A percentile compares a stretch with the other conserved stretches of the same genome.
phyloP scores from a whole-genome alignment of 1,140 invertebrate genomes.

The Formica exsecta region DNA sequence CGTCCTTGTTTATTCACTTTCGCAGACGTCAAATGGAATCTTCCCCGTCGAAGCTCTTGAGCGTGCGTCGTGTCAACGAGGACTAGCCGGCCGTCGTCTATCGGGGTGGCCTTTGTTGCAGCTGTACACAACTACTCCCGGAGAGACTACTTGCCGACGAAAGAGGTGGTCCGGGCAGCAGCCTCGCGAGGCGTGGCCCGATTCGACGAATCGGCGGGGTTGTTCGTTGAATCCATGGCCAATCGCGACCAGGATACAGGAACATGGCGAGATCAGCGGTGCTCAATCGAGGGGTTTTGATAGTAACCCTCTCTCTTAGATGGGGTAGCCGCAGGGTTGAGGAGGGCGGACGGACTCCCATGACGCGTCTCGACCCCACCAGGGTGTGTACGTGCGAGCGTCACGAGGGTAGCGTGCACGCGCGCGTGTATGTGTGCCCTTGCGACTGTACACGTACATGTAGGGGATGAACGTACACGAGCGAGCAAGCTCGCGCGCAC shows the following conservation, averaged over 20 bases:
- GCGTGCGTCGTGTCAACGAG: constrained; percentile 82
- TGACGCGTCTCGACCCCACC: constrained; percentile 63
- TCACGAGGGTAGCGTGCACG: background rate
- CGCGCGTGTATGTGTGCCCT: background rate
- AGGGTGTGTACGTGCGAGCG: constrained; percentile 51
- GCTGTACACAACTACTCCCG: constrained; percentile 75
- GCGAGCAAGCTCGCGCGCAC: constrained; percentile 41
- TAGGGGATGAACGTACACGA: constrained; percentile 42
- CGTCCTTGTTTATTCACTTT: constrained; percentile 7
- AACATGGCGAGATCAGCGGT: constrained; percentile 84
- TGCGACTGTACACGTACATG: background rate
- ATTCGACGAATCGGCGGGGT: constrained; percentile 71
- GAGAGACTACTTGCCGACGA: constrained; percentile 27
- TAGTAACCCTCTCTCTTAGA: constrained; percentile 62
- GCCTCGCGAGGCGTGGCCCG: constrained; percentile 68
- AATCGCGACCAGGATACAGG: constrained; percentile 68
- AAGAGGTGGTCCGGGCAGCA: constrained; percentile 70
- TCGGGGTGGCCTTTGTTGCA: constrained; percentile 75
- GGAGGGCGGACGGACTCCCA: constrained; percentile 71
- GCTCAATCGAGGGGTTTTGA: constrained; percentile 73
- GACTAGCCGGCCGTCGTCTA: constrained; percentile 78
- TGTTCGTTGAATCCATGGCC: constrained; percentile 55
- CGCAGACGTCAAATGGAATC: constrained; percentile 42
- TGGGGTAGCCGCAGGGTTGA: constrained; percentile 71
- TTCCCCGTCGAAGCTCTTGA: constrained; percentile 74